Evolutionary conservation across 2,113 vertebrate genomes (phyloP).

Genomic region (Taurulus bubalis): DNA sequence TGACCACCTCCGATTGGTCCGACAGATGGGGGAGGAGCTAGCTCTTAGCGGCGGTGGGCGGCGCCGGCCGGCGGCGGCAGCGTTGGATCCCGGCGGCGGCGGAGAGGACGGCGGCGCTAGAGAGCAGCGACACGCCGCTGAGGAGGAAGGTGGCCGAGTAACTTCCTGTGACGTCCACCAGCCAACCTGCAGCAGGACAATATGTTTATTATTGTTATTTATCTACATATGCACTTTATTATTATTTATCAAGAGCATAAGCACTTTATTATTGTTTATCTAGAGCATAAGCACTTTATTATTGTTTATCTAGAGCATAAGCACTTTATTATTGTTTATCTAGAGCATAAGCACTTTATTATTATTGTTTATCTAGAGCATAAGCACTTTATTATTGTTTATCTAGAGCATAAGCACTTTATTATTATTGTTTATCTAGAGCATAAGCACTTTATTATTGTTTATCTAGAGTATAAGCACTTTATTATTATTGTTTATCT

Average conservation of each 20-base stretch:
- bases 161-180: conserved; percentile 91
- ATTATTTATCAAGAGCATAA: too few relatives aligned
- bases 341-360: too few relatives aligned
- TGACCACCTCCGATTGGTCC: conserved; percentile 25
- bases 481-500: too few relatives aligned
- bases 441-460: too few relatives aligned
- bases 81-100: conserved; percentile 80
- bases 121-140: conserved; percentile 90
- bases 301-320: neutral
- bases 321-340: too few relatives aligned
- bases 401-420: too few relatives aligned
- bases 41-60: conserved; percentile 9
- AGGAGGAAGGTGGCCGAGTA: conserved; percentile 92
- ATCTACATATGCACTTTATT: neutral
- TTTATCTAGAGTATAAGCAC: too few relatives aligned
- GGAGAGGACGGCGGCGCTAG: conserved; percentile 86
- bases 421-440: too few relatives aligned
- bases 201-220: neutral
- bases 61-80: conserved; percentile 59
- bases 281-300: too few relatives aligned
- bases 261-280: neutral
- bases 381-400: too few relatives aligned
- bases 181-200: conserved; percentile 84
- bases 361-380: too few relatives aligned
- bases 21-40: conserved; percentile 63